Base-by-base conservation (phyloP, 2,113 vertebrate species). In the Etheostoma cragini region DNA sequence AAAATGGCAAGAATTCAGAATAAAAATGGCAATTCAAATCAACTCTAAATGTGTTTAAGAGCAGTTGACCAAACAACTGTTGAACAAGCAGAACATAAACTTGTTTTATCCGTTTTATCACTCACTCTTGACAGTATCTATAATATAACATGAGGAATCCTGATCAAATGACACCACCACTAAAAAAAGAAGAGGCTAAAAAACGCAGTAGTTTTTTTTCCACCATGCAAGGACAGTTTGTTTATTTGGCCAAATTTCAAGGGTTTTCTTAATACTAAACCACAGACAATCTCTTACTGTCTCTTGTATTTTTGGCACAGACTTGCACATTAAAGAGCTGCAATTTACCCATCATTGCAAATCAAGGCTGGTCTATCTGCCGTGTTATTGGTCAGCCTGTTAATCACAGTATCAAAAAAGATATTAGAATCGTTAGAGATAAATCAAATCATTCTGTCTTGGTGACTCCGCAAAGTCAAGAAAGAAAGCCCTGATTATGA, bases 191-290 rank as follows among this genome's bases (percentile, higher is more conserved):
- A 3, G 8, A 35, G 4, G 22, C 49, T 47, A 50, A 19, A 49
- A 47, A 56, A 54, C 47, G 47, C 49, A 54, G 22, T 35, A 47
- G 38, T 21, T 30, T 5, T 8, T 61, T 56, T 84, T 61, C 58
- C 52, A 71, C 19, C n/a, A 49, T 0, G 50, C 45, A 13, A 63
- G 62, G 50, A 72, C 58, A 67, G 35, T 33, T 61, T 62, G 45
- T 78, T 75, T 56, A 26, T 58, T 56, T 85, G 61, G 80, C 64
- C 47, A 10, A 11, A 63, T 42, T 84, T 77, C 60, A 72, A 46
- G 65, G 57, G 50, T 79, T 80, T 64, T 33, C 72, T 60, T 17
- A 17, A 62, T 5, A 35, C 35, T 24, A 67, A 62, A 68, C 47
- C 47, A 22, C 35, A 22, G 26, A 54, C 66, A 8, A n/a, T 52